A percentile compares a stretch with the other conserved stretches of the same genome.
Conservation (phyloP, 2,113 vertebrate genomes). For the Gallinago media region DNA sequence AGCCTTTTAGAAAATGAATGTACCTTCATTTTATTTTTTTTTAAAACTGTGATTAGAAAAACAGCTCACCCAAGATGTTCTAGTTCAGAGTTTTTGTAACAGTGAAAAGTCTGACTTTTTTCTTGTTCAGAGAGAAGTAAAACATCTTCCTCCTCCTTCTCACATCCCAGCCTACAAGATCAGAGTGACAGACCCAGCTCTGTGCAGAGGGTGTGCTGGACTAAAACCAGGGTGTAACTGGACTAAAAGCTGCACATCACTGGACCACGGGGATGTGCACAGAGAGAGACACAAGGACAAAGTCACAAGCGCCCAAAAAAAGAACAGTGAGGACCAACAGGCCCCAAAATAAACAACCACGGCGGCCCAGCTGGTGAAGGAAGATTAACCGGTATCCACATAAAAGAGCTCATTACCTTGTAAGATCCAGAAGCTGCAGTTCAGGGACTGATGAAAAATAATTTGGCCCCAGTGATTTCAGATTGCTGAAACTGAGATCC, state of each 20-base stretch:
- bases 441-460: slow-evolving; percentile 70
- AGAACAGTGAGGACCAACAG: neutral
- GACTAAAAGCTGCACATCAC: neutral
- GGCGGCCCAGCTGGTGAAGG: neutral
- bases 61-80: slow-evolving; percentile 24
- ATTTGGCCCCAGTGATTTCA: slow-evolving; percentile 51
- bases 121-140: slow-evolving; percentile 12
- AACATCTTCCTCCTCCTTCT: neutral
- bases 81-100: neutral
- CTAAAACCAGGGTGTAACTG: neutral
- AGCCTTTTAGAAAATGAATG: slow-evolving; percentile 33
- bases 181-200: neutral
- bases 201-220: neutral
- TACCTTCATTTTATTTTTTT: neutral
- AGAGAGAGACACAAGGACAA: neutral
- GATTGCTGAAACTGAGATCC: slow-evolving; percentile 80
- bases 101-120: slow-evolving; percentile 37
- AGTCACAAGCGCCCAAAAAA: neutral
- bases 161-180: neutral
- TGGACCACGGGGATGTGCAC: neutral
- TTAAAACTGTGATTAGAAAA: slow-evolving; percentile 6
- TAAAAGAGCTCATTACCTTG: slow-evolving; percentile 68
- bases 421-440: slow-evolving; percentile 76
- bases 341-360: neutral
- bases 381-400: neutral